Evolutionary conservation across 2,797 vertebrate genomes (phyloP).

Genomic region (Oreonectes daqikongensis): DNA sequence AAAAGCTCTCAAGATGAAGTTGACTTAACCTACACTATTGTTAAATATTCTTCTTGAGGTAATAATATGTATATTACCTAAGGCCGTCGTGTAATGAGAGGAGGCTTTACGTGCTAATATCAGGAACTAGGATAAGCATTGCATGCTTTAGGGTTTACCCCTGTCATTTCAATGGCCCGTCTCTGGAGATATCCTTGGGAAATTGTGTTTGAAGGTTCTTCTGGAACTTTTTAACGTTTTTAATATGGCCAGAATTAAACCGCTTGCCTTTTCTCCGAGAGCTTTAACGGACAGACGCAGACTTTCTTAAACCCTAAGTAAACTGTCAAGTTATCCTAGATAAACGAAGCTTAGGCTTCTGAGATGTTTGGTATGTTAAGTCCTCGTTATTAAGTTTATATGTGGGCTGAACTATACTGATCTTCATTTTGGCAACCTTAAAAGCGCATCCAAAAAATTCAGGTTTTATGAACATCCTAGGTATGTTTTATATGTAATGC

Average conservation of each 20-base stretch:
- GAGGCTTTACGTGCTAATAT: constrained; percentile 23
- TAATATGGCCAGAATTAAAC: constrained; percentile 23
- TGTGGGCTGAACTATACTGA: constrained; percentile 6
- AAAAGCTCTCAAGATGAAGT: constrained; percentile 25
- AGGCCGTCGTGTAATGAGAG: constrained; percentile 53
- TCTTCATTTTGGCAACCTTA: not conserved
- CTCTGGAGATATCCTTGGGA: constrained; percentile 32
- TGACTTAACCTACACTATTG: constrained; percentile 6
- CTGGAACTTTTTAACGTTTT: constrained; percentile 24
- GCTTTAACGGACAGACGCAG: constrained; percentile 8
- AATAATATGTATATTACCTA: constrained; percentile 68
- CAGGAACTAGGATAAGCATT: constrained; percentile 6
- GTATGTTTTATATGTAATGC: no score
- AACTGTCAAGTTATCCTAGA: not conserved
- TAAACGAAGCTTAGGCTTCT: not conserved
- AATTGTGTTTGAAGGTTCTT: constrained; percentile 22
- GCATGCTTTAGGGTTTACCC: constrained; percentile 19
- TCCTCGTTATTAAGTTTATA: not conserved
- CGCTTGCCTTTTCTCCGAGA: not conserved
- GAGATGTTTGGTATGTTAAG: constrained; percentile 10
- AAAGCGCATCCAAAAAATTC: not conserved
- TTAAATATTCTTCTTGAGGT: constrained; percentile 56
- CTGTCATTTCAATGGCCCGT: not conserved
- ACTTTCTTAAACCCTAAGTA: not conserved
- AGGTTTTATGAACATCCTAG: not conserved